These are phyloP conservation scores for Drosophila flavopinicola DNA, from an alignment of 2,888 invertebrate species.

Conservation along the genomic window DNA sequence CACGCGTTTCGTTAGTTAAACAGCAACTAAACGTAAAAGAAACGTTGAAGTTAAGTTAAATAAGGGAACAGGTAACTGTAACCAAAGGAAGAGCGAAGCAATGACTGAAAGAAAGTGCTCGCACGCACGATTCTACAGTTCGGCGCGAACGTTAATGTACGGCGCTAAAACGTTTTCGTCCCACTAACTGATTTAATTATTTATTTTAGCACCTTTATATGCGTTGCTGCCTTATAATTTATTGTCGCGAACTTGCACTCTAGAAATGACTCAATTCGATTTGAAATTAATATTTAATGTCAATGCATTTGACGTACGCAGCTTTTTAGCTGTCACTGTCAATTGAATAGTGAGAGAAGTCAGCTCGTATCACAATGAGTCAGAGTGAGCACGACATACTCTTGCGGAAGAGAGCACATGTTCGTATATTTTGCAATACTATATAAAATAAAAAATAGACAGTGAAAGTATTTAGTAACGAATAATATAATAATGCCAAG, in stretches of 20 bases:
- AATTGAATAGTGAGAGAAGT: constrained; percentile 24
- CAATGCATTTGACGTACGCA: background rate
- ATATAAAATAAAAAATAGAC: background rate
- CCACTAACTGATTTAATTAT: background rate
- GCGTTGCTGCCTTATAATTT: background rate
- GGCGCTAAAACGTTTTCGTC: background rate
- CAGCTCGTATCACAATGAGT: constrained; percentile 15
- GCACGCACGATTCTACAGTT: constrained; percentile 50
- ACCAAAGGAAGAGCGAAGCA: constrained; percentile 63
- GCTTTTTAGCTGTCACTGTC: constrained; percentile 29
- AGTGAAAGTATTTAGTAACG: background rate
- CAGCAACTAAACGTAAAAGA: constrained; percentile 53
- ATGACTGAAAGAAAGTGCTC: constrained; percentile 65
- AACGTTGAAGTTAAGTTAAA: constrained; percentile 53
- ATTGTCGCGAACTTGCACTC: background rate
- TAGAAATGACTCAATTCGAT: background rate
- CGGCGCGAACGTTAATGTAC: constrained; percentile 20
- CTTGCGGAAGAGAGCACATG: constrained; percentile 19
- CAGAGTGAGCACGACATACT: constrained; percentile 43
- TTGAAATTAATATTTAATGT: background rate
- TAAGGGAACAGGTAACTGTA: constrained; percentile 61
- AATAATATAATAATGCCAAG: background rate
- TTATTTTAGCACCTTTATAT: background rate
- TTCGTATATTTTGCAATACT: constrained; percentile 12
- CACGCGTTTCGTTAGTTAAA: constrained; percentile 50